A percentile compares a stretch with the other conserved stretches of the same genome.
phyloP scores from a whole-genome alignment of 23 tunicate species.

The Halocynthia roretzi region DNA sequence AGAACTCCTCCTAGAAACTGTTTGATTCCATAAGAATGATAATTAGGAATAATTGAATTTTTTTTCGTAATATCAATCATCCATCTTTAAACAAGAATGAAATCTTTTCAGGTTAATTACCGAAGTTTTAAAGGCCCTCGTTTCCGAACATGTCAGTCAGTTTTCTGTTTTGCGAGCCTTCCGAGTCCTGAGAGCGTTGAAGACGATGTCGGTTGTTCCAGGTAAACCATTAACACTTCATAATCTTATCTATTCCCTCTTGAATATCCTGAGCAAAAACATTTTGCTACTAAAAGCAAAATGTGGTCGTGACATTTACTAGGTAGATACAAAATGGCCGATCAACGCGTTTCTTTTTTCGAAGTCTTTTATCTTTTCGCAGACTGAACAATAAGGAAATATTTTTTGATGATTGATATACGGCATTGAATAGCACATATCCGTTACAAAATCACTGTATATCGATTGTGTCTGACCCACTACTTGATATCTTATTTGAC shows the following conservation, averaged over 20 bases:
- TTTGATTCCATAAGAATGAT: not conserved
- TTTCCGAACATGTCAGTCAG: constrained; percentile 20
- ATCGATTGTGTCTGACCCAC: too few species aligned
- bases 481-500: too few species aligned
- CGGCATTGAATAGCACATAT: too few species aligned
- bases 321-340: too few species aligned
- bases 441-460: too few species aligned
- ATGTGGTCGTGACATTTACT: too few species aligned
- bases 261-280: too few species aligned
- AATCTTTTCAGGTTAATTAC: constrained; percentile 32
- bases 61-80: not conserved
- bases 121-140: constrained; percentile 31
- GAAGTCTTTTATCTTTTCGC: too few species aligned
- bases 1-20: not conserved
- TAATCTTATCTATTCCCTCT: not conserved
- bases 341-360: too few species aligned
- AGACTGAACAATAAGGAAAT: too few species aligned
- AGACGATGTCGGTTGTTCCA: constrained; percentile 94
- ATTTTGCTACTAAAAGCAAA: too few species aligned
- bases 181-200: constrained; percentile 84
- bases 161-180: constrained; percentile 79
- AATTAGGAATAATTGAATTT: not conserved
- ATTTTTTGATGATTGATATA: too few species aligned
- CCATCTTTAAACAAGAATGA: not conserved
- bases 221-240: constrained; percentile 26